These are phyloP conservation scores for Cotesia vestalis DNA, from an alignment of 1,140 invertebrate genomes.

Conservation along the genomic window DNA sequence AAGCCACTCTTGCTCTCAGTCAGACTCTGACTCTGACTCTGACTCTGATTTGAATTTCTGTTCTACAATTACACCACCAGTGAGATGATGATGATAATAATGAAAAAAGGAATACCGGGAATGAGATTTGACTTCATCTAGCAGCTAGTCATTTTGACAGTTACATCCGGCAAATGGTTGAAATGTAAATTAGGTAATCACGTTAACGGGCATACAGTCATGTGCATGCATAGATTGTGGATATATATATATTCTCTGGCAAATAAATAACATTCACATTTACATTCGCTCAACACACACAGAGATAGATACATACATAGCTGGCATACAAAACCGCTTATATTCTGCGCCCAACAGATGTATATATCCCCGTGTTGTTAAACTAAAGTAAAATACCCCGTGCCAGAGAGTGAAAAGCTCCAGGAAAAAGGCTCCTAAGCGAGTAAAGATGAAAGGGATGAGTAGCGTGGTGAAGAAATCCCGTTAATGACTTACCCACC, in stretches of 20 bases:
- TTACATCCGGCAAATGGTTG: conserved; percentile 24
- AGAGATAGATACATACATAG: not conserved
- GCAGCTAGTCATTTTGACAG: not conserved
- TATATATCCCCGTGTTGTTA: not conserved
- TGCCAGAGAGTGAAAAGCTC: conserved; percentile 3
- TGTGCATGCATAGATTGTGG: no score
- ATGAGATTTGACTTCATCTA: conserved; percentile 18
- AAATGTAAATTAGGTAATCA: conserved; percentile 33
- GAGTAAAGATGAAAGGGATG: conserved; percentile 17
- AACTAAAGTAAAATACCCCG: no score
- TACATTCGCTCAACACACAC: no score
- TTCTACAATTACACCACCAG: no score
- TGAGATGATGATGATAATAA: not conserved
- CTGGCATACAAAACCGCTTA: not conserved
- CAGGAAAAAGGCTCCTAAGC: conserved; percentile 1
- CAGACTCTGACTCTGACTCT: no score
- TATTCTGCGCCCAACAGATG: not conserved
- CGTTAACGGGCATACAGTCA: conserved; percentile 10
- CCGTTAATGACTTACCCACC: conserved; percentile 31
- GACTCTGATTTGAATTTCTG: no score
- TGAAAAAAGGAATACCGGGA: conserved; percentile 13
- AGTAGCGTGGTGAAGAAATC: conserved; percentile 26
- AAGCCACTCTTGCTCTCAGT: no score
- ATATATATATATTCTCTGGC: no score
- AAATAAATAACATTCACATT: no score